Evolutionary conservation across 2,113 vertebrate genomes (phyloP), one percentile per base, ranked within the genome.

Genomic region (Tiliqua scincoides): DNA sequence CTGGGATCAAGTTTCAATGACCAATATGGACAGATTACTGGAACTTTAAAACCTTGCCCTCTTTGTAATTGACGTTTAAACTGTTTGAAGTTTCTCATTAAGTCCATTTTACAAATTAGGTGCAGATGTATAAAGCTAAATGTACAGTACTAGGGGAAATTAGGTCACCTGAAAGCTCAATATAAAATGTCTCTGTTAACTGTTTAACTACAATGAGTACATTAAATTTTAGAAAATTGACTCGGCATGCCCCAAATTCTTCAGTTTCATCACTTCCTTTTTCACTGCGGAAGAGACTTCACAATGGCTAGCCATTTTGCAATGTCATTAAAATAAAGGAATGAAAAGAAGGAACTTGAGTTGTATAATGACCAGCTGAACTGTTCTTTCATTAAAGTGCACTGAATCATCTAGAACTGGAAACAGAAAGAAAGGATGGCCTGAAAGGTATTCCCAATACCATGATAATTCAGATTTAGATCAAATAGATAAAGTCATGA

Each of bases 21-120:
- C 97, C 97, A 97, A 97, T 95, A 95, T 89, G 93, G 97, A 97
- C 96, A 97, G 96, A 97, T 97, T 95, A 97, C 96, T 97, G 93
- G 93, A 97, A 97, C 96, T 96, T 96, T 96, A 97, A 98, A 98
- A 97, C 95, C 95, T 94, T 93, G 88, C 94, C 96, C 96, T 97
- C 95, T 96, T 96, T 97, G 96, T 97, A 97, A 98, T 96, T 97
- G 97, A 97, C 97, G 98, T 97, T 97, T 97, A 97, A 98, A 97
- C 95, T 96, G 96, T 97, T 98, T 97, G 97, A 98, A 98, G 97
- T 98, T 97, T 97, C 96, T 98, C 96, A 97, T 97, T 98, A 97
- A 97, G 95, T 96, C 90, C 94, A 92, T 96, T 94, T 95, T 96
- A 97, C 95, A 97, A 98, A 98, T 96, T 95, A 97, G 94, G 94